A percentile compares a stretch with the other conserved stretches of the same genome.
phyloP scores from a whole-genome alignment of 2,888 invertebrate genomes.

The Chelonus formosanus region DNA sequence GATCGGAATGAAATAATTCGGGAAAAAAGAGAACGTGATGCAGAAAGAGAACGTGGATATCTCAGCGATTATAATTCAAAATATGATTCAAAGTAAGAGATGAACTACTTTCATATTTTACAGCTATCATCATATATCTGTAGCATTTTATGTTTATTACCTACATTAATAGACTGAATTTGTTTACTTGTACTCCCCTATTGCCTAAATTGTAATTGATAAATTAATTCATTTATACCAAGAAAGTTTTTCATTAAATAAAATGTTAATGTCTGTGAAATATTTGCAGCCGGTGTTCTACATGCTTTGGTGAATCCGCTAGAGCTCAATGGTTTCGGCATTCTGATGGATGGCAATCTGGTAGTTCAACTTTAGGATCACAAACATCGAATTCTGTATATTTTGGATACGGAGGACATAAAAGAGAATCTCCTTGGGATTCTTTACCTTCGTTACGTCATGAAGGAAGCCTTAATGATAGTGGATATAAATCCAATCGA shows the following conservation, averaged over 20 bases:
- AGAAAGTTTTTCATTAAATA: not conserved
- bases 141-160: too few relatives aligned
- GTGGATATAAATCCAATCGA: constrained; percentile 85
- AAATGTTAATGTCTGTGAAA: constrained; percentile 21
- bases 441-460: constrained; percentile 85
- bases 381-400: constrained; percentile 64
- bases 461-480: constrained; percentile 86
- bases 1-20: constrained; percentile 86
- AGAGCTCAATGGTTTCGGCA: constrained; percentile 90
- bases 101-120: constrained; percentile 11
- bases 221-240: too few relatives aligned
- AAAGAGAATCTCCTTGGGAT: constrained; percentile 84
- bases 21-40: constrained; percentile 76
- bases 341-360: constrained; percentile 87
- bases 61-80: constrained; percentile 83
- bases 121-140: too few relatives aligned
- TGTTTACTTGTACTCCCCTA: too few relatives aligned
- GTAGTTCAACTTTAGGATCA: constrained; percentile 76
- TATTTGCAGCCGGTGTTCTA: constrained; percentile 72
- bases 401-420: constrained; percentile 67
- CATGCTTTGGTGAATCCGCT: constrained; percentile 89
- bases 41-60: constrained; percentile 76
- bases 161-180: too few relatives aligned
- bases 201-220: too few relatives aligned
- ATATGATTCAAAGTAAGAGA: constrained; percentile 60